Evolutionary conservation across 1,140 invertebrate genomes (phyloP).

Genomic region (Drosophila miranda): DNA sequence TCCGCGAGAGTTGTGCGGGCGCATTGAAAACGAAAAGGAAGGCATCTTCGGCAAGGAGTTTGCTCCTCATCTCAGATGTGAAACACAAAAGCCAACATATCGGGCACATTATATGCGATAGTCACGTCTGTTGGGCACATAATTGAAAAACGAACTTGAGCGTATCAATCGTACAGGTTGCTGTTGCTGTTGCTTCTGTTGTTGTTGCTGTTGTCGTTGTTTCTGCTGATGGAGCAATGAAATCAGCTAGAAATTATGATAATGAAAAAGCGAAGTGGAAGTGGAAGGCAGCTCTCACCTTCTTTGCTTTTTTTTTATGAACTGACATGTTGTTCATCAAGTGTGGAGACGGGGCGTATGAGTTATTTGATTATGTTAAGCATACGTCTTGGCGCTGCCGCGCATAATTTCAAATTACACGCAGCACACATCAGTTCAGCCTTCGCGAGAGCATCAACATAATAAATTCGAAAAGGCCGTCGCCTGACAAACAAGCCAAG

Average conservation of each 20-base stretch:
- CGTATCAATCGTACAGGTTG: slow-evolving; percentile 74
- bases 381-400: slow-evolving; percentile 57
- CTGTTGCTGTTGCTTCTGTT: slow-evolving; percentile 15
- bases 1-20: slow-evolving; percentile 52
- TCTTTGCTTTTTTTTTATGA: slow-evolving; percentile 14
- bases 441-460: slow-evolving; percentile 48
- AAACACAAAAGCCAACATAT: slow-evolving; percentile 36
- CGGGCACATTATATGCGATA: slow-evolving; percentile 69
- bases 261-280: slow-evolving; percentile 57
- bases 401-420: slow-evolving; percentile 78
- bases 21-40: slow-evolving; percentile 9
- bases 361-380: slow-evolving; percentile 80
- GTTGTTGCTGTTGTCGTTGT: neutral
- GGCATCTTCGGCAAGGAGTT: slow-evolving; percentile 4
- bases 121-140: slow-evolving; percentile 71
- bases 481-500: slow-evolving; percentile 67
- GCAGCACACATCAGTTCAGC: slow-evolving; percentile 56
- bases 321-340: slow-evolving; percentile 41
- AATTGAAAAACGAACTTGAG: slow-evolving; percentile 78
- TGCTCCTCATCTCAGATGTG: neutral
- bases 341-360: slow-evolving; percentile 53
- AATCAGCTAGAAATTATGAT: slow-evolving; percentile 79
- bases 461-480: slow-evolving; percentile 70
- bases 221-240: slow-evolving; percentile 41
- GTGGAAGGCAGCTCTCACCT: slow-evolving; percentile 5